Conservation (phyloP, 1,140 invertebrate genomes). For the Drosophila varians region DNA sequence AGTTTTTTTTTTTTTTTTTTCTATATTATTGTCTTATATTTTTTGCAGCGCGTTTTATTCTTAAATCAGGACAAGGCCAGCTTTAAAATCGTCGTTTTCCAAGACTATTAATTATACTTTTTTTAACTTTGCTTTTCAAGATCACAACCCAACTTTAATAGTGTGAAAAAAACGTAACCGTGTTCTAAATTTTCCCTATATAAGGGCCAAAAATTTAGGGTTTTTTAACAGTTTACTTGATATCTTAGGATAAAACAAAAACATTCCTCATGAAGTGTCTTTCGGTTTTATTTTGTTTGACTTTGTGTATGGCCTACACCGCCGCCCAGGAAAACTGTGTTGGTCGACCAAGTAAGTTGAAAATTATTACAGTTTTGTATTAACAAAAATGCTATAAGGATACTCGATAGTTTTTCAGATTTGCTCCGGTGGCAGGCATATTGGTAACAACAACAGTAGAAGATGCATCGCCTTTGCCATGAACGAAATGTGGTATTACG, state of each 20-base stretch:
- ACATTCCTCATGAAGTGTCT: background rate
- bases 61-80: background rate
- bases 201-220: background rate
- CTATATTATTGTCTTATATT: background rate
- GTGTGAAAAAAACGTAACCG: background rate
- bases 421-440: background rate
- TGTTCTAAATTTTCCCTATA: background rate
- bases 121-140: background rate
- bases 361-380: no score
- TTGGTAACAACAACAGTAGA: background rate
- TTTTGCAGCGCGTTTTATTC: background rate
- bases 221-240: background rate
- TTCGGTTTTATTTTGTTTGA: background rate
- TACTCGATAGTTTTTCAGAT: background rate
- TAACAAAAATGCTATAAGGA: background rate
- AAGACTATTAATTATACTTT: background rate
- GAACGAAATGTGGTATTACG: background rate
- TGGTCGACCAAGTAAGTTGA: background rate
- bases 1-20: no score
- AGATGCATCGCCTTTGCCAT: background rate
- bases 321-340: background rate
- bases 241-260: background rate
- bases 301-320: background rate
- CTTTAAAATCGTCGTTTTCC: background rate
- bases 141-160: background rate